Evolutionary conservation across 2,113 vertebrate species (phyloP), one percentile per base, ranked within the genome.

Genomic region (Scolopax mira): DNA sequence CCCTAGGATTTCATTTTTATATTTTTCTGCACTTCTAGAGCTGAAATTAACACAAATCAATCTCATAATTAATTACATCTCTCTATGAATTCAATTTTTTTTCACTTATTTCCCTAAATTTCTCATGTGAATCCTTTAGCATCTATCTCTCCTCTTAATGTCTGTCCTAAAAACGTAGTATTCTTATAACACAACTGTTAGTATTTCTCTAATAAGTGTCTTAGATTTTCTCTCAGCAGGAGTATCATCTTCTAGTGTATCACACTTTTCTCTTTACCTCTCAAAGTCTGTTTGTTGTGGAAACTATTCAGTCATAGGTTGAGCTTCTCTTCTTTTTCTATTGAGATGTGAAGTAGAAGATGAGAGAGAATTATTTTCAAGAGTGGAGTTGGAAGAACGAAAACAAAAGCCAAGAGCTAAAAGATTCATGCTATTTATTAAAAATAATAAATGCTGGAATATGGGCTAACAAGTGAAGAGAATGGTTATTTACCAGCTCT

Each of bases 341-440:
- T 79, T 35, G 83, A 90, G 55, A 85, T 42, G 41, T 77, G 58
- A 94, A 90, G 62, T 42, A 84, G 70, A 65, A 80, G 52, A 81
- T 85, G 58, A 89, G 79, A 94, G 52, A 77, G 37, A 92, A 90
- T 73, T 83, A 77, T 80, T 94, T 96, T 92, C 44, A 91, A 60
- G 74, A 72, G 58, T 55, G 18, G 41, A 95, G 44, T 35, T 79
- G 58, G 57, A 79, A 83, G 71, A 97, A 90, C 51, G 64, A 83
- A 91, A 92, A 85, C 28, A 82, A 87, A 85, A 85, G 16, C 28
- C 35, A 73, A 88, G 18, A 85, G n/a, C 15, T 85, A 65, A 91
- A 88, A 85, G 83, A 73, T 19, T 75, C 1, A 19, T 69, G 23
- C n/a, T 58, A 28, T 85, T 91, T 75, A 84, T 85, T 87, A 52